Base-by-base conservation (phyloP, 2,797 vertebrate genomes). In the Lacerta agilis region DNA sequence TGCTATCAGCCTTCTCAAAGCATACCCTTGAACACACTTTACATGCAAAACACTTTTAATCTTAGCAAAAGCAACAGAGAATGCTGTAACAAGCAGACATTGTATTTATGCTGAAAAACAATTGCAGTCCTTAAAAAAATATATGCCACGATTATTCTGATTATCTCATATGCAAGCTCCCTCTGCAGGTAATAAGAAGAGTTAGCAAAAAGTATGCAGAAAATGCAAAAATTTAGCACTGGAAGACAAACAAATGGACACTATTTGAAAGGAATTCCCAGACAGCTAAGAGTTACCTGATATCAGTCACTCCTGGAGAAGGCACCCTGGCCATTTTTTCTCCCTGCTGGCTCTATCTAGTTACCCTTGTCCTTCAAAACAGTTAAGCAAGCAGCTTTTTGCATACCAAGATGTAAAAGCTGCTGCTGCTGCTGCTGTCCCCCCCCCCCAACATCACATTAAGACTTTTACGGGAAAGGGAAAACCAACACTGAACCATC, bases 151-250 rank as follows among this genome's bases (percentile, higher is more conserved):
- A 95, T 96, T 96, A 95, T 93, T 95, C 94, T 95, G 92, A 96
- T 95, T 94, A 94, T 92, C 94, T 95, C 94, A 97, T 95, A 95
- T 96, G 94, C 93, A 97, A 96, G 96, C 97, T 97, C 96, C 97
- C 96, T 97, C 97, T 97, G 94, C 97, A 97, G 97, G 97, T 97
- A 97, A 93, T 92, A 95, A 92, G 90, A 95, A 96, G 96, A 87
- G 95, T 89, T 93, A 94, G 89, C 94, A 96, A 97, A 97, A 95
- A 76, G 73, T 91, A 96, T 90, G 38, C 91, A 69, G 87, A 94
- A 95, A 94, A 93, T 82, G 77, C 77, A 94, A 91, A 49, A 83
- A 90, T 92, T 83, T 27, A 0, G 87, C 29, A 73, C 4, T 91
- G 83, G 85, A 91, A 93, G 61, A 61, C 88, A 92, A 90, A 91